These are phyloP conservation scores for Adoxophyes honmai DNA, from an alignment of 1,140 invertebrate species.

Conservation along the genomic window DNA sequence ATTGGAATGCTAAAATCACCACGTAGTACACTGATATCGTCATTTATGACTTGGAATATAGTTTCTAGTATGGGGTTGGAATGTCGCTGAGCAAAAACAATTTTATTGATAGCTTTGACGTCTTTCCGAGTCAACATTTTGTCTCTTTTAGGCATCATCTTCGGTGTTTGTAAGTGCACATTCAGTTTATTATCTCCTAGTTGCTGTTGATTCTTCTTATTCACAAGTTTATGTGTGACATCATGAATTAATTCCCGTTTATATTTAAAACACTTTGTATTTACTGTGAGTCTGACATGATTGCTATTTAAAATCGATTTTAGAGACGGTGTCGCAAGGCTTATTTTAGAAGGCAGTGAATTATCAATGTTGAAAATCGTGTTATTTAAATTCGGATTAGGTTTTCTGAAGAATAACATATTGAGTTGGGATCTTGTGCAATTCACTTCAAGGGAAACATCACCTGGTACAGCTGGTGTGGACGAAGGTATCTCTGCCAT, in stretches of 20 bases:
- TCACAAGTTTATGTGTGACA: constrained; percentile 39
- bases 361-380: constrained; percentile 40
- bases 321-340: constrained; percentile 17
- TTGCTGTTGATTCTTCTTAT: constrained; percentile 28
- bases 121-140: neutral
- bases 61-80: constrained; percentile 17
- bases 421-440: constrained; percentile 47
- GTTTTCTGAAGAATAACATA: constrained; percentile 37
- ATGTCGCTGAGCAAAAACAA: neutral
- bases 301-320: constrained; percentile 46
- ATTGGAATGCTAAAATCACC: constrained; percentile 14
- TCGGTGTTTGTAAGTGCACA: constrained; percentile 25
- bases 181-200: constrained; percentile 15
- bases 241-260: constrained; percentile 32
- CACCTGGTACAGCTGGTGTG: neutral
- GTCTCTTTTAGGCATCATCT: neutral
- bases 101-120: neutral
- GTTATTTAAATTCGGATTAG: constrained; percentile 26
- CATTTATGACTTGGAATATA: constrained; percentile 29
- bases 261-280: constrained; percentile 17
- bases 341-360: constrained; percentile 16
- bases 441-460: constrained; percentile 40
- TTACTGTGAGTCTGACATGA: constrained; percentile 27
- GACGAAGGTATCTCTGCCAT: constrained; percentile 6
- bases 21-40: constrained; percentile 22